Evolutionary conservation across 2,113 vertebrate species (phyloP).

Genomic region (Bufo bufo): DNA sequence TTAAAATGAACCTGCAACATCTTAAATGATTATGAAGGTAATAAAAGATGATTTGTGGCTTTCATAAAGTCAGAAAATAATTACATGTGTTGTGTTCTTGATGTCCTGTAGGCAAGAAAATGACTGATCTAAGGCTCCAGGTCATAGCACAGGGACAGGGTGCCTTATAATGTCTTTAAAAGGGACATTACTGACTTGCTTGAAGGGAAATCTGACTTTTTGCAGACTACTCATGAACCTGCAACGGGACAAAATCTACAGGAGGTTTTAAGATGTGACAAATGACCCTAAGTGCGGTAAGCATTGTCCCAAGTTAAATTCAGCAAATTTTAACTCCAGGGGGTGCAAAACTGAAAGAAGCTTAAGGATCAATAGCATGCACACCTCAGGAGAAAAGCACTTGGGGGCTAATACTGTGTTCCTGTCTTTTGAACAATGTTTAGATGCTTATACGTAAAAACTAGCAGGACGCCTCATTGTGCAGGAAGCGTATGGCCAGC

Average conservation of each 20-base stretch:
- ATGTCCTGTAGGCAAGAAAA: neutral
- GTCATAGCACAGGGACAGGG: conserved; percentile 11
- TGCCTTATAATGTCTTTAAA: conserved; percentile 34
- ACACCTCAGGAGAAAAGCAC: neutral
- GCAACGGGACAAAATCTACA: neutral
- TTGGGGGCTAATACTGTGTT: conserved; percentile 26
- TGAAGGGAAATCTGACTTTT: conserved; percentile 38
- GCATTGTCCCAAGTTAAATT: neutral
- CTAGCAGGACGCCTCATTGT: conserved; percentile 10
- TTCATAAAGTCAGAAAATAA: conserved; percentile 37
- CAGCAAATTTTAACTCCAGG: neutral
- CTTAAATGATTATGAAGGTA: conserved; percentile 29
- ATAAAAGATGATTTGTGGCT: conserved; percentile 38
- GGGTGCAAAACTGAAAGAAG: conserved; percentile 6
- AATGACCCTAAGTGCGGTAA: conserved; percentile 22
- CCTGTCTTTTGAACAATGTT: conserved; percentile 20
- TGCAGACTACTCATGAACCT: conserved; percentile 39
- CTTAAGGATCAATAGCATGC: conserved; percentile 12
- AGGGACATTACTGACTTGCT: conserved; percentile 34
- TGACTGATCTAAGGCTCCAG: conserved; percentile 42
- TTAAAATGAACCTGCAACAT: neutral
- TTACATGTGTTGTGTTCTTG: conserved; percentile 35
- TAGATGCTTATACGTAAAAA: neutral
- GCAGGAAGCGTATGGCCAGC: neutral
- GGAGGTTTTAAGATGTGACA: conserved; percentile 31